A percentile compares a stretch with the other conserved stretches of the same genome.
phyloP scores from a whole-genome alignment of 2,797 vertebrate genomes.

The Cygnus olor region DNA sequence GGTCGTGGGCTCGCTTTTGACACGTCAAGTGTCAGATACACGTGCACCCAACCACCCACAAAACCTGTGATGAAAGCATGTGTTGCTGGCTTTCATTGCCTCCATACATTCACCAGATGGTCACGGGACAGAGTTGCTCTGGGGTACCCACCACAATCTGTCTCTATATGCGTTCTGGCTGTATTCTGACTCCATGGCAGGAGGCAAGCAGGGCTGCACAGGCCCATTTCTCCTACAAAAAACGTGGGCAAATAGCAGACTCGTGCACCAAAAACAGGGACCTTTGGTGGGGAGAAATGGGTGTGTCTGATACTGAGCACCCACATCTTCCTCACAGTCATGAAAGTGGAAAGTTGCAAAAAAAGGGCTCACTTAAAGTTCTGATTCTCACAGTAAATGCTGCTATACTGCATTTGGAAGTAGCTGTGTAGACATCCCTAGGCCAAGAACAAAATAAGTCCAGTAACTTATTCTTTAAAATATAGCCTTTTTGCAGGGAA shows the following conservation, averaged over 20 bases:
- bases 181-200: rapidly evolving
- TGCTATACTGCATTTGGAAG: too few species aligned
- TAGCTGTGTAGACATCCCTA: too few species aligned
- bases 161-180: rapidly evolving
- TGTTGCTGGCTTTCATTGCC: not conserved
- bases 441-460: too few species aligned
- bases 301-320: not conserved
- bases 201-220: not conserved
- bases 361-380: too few species aligned
- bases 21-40: not conserved
- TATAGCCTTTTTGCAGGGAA: too few species aligned
- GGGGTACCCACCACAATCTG: not conserved
- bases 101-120: not conserved
- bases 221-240: not conserved
- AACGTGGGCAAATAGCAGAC: not conserved
- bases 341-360: too few species aligned
- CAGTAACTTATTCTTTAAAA: too few species aligned
- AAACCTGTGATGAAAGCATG: rapidly evolving
- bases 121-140: not conserved
- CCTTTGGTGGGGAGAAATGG: not conserved
- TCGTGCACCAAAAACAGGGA: rapidly evolving
- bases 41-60: not conserved
- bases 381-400: too few species aligned
- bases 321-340: not conserved
- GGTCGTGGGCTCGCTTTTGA: not conserved